phyloP scores from a whole-genome alignment of 2,797 vertebrate genomes.

The Phalanger gymnotis region DNA sequence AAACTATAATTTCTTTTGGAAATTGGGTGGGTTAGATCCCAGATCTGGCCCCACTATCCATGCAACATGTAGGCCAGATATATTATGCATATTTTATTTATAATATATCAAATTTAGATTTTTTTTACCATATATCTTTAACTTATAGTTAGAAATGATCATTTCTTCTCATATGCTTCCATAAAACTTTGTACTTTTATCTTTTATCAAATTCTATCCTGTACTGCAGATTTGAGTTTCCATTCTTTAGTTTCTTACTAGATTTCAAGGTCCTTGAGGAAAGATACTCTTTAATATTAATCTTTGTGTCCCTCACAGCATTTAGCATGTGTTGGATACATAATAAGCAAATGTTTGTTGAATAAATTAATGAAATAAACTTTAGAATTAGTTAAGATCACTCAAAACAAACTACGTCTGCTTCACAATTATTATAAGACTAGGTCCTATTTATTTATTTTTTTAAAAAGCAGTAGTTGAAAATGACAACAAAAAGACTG shows the following conservation, averaged over 20 bases:
- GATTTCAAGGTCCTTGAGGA: background rate
- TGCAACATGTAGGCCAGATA: background rate
- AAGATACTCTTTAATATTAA: background rate
- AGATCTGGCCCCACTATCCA: background rate
- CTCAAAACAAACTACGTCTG: background rate
- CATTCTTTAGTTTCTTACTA: background rate
- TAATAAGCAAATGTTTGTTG: background rate
- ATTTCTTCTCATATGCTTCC: background rate
- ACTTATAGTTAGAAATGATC: background rate
- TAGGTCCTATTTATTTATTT: background rate
- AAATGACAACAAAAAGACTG: background rate
- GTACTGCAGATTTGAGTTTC: background rate
- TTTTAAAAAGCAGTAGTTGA: background rate
- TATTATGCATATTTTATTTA: background rate
- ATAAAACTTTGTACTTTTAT: background rate
- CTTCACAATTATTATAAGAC: background rate
- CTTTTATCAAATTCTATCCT: background rate
- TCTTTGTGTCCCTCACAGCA: no score
- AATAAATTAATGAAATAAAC: background rate
- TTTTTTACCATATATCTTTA: background rate
- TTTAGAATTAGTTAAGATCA: background rate
- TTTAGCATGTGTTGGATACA: background rate
- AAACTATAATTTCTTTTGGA: background rate
- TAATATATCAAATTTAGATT: no score
- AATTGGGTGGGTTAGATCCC: background rate